Conservation (phyloP, 2,888 invertebrate genomes). For the Liopterus haemorrhoidalis region DNA sequence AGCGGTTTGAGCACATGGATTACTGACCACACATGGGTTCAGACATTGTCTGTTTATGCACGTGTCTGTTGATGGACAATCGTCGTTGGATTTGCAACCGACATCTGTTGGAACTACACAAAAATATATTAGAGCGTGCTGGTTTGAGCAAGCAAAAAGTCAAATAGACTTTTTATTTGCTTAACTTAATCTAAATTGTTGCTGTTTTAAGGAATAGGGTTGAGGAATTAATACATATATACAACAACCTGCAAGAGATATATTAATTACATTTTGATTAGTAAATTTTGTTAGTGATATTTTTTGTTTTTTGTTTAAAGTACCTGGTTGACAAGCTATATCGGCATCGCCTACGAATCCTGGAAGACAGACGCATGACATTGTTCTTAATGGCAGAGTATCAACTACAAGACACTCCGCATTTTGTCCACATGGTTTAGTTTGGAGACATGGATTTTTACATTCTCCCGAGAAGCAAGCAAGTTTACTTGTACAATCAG, state of each 20-base stretch:
- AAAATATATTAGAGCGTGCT: constrained; percentile 23
- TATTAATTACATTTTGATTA: constrained; percentile 1
- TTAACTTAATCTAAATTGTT: constrained; percentile 5
- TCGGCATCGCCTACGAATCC: constrained; percentile 83
- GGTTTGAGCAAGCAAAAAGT: constrained; percentile 19
- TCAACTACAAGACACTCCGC: constrained; percentile 81
- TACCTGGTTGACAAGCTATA: constrained; percentile 74
- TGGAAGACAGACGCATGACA: constrained; percentile 79
- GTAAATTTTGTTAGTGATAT: constrained; percentile 2
- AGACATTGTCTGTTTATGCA: constrained; percentile 69
- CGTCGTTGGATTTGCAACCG: constrained; percentile 65
- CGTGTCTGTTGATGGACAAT: constrained; percentile 65
- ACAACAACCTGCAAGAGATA: not conserved
- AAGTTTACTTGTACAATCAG: constrained; percentile 77
- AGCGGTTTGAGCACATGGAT: constrained; percentile 72
- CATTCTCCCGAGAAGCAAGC: constrained; percentile 78
- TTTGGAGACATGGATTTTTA: constrained; percentile 71
- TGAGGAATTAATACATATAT: constrained; percentile 4
- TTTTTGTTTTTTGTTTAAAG: constrained; percentile 33
- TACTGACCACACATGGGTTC: constrained; percentile 65
- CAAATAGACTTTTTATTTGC: constrained; percentile 2
- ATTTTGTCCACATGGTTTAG: constrained; percentile 71
- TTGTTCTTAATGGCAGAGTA: constrained; percentile 78
- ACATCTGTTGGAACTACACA: constrained; percentile 45
- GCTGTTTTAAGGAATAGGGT: constrained; percentile 21